A percentile compares a stretch with the other conserved stretches of the same genome.
These are phyloP conservation scores for Melieria picta DNA, from an alignment of 2,888 invertebrate species.

Conservation along the genomic window DNA sequence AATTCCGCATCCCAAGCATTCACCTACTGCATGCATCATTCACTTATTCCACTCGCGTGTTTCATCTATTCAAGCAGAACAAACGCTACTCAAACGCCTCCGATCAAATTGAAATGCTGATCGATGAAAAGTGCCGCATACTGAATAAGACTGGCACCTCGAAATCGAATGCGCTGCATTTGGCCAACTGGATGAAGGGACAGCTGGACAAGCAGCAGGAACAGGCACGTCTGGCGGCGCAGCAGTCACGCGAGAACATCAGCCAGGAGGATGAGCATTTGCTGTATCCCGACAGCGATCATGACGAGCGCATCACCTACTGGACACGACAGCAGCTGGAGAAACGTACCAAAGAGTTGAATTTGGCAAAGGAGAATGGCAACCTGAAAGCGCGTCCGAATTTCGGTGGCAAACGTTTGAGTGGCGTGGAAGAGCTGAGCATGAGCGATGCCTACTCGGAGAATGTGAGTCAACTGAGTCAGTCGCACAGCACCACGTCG, in stretches of 20 bases:
- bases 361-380: conserved; percentile 69
- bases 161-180: conserved; percentile 77
- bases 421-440: conserved; percentile 67
- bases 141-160: conserved; percentile 72
- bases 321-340: conserved; percentile 80
- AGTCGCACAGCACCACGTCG: conserved; percentile 80
- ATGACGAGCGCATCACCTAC: conserved; percentile 65
- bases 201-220: conserved; percentile 73
- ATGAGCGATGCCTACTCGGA: conserved; percentile 68
- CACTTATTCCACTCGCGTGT: not conserved
- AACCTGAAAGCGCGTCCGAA: conserved; percentile 52
- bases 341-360: conserved; percentile 76
- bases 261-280: conserved; percentile 61
- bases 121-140: conserved; percentile 73
- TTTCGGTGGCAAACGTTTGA: conserved; percentile 59
- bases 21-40: no score
- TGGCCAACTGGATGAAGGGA: conserved; percentile 85
- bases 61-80: conserved; percentile 37
- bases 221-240: conserved; percentile 60
- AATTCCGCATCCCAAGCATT: no score
- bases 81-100: conserved; percentile 49
- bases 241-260: conserved; percentile 58
- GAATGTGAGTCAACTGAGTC: conserved; percentile 69
- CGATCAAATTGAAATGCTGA: conserved; percentile 71
- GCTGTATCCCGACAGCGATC: conserved; percentile 57